A percentile compares a stretch with the other conserved stretches of the same genome.
Evolutionary conservation across 2,888 invertebrate species (phyloP).

Genomic region (Apamea crenata): DNA sequence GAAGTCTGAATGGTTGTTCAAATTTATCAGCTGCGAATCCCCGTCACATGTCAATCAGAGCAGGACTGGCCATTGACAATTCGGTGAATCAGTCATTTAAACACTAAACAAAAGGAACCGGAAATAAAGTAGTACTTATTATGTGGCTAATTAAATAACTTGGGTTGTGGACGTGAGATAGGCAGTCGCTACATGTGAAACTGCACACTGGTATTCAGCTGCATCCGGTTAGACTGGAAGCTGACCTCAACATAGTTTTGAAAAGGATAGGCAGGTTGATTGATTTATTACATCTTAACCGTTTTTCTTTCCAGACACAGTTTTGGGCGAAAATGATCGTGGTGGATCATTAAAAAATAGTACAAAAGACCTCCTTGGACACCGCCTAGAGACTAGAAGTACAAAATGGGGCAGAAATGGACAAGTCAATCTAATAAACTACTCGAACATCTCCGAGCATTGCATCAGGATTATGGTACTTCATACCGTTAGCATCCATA

Average conservation of each 20-base stretch:
- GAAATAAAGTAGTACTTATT: not conserved
- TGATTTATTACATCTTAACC: no score
- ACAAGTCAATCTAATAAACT: not conserved
- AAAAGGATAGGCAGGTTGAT: no score
- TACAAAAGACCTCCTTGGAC: not conserved
- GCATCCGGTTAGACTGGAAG: no score
- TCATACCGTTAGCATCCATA: not conserved
- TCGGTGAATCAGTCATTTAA: not conserved
- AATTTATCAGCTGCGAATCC: slow-evolving; percentile 11
- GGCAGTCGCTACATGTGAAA: no score
- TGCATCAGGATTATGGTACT: not conserved
- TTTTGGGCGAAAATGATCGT: not conserved
- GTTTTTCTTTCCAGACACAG: not conserved
- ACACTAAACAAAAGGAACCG: not conserved
- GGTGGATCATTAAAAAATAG: not conserved
- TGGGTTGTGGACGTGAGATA: not conserved
- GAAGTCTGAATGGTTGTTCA: not conserved
- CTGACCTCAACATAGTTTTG: no score
- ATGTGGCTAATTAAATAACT: no score
- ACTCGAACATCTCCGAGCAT: not conserved
- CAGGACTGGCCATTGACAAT: not conserved
- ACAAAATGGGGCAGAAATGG: no score
- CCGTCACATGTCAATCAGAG: not conserved
- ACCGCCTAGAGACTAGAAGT: not conserved
- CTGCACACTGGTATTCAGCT: no score